Percentiles rank a stretch among this genome's conserved stretches.
These are phyloP conservation scores for Syngnathus acus DNA, from an alignment of 2,797 vertebrate genomes.

Conservation along the genomic window DNA sequence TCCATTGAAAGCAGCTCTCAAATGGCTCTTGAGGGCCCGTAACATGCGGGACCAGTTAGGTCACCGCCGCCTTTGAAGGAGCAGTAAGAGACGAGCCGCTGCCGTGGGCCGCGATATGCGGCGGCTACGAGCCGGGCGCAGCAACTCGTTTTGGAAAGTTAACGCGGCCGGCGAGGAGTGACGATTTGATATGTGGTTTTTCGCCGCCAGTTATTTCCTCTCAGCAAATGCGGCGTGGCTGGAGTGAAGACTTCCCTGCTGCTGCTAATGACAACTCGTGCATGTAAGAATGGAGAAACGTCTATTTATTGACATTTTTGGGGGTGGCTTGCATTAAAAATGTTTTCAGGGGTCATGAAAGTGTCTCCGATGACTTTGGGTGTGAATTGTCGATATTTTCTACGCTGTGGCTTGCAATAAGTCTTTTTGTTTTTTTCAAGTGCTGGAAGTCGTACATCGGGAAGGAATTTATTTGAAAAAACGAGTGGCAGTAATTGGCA, in stretches of 20 bases:
- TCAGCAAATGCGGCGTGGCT: conserved; percentile 8
- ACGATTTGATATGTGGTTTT: conserved; percentile 8
- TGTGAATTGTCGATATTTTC: neutral
- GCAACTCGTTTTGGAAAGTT: conserved; percentile 31
- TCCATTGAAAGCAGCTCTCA: conserved; percentile 30
- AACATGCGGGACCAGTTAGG: conserved; percentile 21
- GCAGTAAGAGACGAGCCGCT: conserved; percentile 12
- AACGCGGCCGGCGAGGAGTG: conserved; percentile 11
- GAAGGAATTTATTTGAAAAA: conserved; percentile 65
- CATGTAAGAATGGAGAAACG: neutral
- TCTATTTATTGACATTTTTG: neutral
- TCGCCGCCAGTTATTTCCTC: conserved; percentile 9
- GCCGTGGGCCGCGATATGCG: conserved; percentile 16
- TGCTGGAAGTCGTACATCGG: conserved; percentile 51
- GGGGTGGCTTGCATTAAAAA: conserved; percentile 1
- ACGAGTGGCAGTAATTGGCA: conserved; percentile 60
- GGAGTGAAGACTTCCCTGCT: neutral
- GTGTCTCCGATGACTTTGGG: neutral
- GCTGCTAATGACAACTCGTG: conserved; percentile 7
- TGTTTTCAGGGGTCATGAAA: neutral
- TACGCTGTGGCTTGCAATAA: no score
- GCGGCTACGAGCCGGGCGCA: conserved; percentile 8
- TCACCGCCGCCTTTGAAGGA: conserved; percentile 20
- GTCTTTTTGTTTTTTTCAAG: conserved; percentile 23
- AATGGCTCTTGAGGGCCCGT: conserved; percentile 17